These are phyloP conservation scores for Euwallacea similis DNA, from an alignment of 1,140 invertebrate species.

Conservation along the genomic window DNA sequence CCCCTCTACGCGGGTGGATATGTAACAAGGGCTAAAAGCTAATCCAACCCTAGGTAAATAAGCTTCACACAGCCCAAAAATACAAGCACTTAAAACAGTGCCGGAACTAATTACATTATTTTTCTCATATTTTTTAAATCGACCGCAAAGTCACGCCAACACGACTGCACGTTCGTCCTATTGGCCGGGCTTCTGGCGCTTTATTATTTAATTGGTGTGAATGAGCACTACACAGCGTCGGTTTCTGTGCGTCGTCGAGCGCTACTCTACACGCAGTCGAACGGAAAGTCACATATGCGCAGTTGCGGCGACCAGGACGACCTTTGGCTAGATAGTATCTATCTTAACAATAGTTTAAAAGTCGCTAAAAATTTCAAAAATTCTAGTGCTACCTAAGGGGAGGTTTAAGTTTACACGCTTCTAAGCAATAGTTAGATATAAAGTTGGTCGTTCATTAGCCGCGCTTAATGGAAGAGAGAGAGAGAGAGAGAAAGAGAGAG, in stretches of 20 bases:
- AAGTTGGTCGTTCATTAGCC: neutral
- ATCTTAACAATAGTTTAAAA: conserved; percentile 31
- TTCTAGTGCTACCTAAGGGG: conserved; percentile 34
- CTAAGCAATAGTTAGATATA: conserved; percentile 28
- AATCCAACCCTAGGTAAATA: conserved; percentile 55
- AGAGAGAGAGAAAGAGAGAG: neutral
- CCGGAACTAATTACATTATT: conserved; percentile 53
- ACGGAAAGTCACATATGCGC: neutral
- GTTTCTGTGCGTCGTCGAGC: conserved; percentile 22
- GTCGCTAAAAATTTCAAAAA: conserved; percentile 35
- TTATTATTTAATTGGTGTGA: conserved; percentile 44
- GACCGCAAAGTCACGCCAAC: neutral
- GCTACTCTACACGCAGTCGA: neutral
- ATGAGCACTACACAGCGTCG: conserved; percentile 54
- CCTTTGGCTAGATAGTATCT: conserved; percentile 32
- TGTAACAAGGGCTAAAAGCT: conserved; percentile 56
- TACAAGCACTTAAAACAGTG: conserved; percentile 57
- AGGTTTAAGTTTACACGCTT: conserved; percentile 31
- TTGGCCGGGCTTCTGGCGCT: too few species aligned
- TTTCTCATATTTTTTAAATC: conserved; percentile 14
- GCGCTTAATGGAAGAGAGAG: neutral
- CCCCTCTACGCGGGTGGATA: conserved; percentile 54
- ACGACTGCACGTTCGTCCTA: too few species aligned
- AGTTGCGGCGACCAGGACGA: neutral
- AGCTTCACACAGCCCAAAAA: conserved; percentile 57